Conservation (phyloP, 2,113 vertebrate genomes). For the Sminthopsis crassicaudata region DNA sequence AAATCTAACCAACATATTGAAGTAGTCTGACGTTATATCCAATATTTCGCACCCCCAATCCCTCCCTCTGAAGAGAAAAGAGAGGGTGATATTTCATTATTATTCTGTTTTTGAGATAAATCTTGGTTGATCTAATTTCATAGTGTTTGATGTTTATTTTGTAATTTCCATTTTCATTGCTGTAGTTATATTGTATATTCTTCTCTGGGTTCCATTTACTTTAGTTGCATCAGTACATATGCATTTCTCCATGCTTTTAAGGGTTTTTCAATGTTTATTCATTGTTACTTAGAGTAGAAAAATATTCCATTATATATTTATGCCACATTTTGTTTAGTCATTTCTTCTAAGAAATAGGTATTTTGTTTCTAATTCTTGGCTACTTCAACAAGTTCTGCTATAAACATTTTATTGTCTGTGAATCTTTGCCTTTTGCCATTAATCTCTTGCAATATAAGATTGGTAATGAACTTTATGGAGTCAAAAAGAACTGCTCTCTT, state of each 20-base stretch:
- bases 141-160: neutral
- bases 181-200: neutral
- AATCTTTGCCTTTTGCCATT: neutral
- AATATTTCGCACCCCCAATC: neutral
- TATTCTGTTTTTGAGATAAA: neutral
- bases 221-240: neutral
- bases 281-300: neutral
- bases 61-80: neutral
- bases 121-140: neutral
- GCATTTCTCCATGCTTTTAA: neutral
- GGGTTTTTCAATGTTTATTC: neutral
- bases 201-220: neutral
- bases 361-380: neutral
- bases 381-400: neutral
- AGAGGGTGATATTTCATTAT: neutral
- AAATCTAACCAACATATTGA: neutral
- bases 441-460: neutral
- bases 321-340: neutral
- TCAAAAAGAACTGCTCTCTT: neutral
- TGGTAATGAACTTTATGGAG: neutral
- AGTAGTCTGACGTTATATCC: neutral
- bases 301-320: neutral
- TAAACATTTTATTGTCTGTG: neutral
- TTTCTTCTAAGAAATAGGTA: neutral
- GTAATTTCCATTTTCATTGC: neutral